A percentile compares a stretch with the other conserved stretches of the same genome.
Evolutionary conservation across 2,888 invertebrate species (phyloP).

Genomic region (Noctua janthina): DNA sequence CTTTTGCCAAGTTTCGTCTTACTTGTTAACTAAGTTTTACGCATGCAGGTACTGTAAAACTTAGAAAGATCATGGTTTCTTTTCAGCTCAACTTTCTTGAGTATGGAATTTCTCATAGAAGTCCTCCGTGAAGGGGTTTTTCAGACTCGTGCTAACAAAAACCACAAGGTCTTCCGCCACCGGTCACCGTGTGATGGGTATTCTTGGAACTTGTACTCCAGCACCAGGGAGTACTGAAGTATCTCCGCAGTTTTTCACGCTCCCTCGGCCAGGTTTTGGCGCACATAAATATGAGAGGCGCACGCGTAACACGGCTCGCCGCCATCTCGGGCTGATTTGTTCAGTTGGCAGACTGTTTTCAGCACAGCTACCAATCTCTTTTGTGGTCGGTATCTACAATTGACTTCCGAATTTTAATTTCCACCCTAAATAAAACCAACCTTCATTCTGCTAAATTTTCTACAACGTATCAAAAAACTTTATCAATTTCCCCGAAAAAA

Average conservation of each 20-base stretch:
- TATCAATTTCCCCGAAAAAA: constrained; percentile 18
- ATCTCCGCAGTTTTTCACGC: too few species aligned
- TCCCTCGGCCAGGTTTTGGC: too few species aligned
- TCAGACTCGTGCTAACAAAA: not conserved
- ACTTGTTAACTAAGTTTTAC: not conserved
- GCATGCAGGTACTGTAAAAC: too few species aligned
- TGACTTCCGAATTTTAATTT: not conserved
- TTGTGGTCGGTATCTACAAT: not conserved
- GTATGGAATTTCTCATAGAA: not conserved
- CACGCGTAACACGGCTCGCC: too few species aligned
- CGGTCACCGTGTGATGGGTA: too few species aligned
- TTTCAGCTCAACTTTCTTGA: too few species aligned
- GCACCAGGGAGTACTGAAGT: too few species aligned
- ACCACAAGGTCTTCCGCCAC: too few species aligned
- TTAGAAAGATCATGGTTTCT: too few species aligned
- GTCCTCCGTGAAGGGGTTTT: not conserved
- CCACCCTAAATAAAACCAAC: not conserved
- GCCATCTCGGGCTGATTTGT: not conserved
- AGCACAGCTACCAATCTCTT: not conserved
- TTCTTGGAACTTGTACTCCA: too few species aligned
- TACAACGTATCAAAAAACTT: constrained; percentile 5
- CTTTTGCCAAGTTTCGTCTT: not conserved
- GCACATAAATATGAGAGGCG: too few species aligned
- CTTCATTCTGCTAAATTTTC: not conserved
- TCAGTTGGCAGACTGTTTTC: not conserved